phyloP scores from a whole-genome alignment of 2,113 vertebrate species.

The Origma solitaria region DNA sequence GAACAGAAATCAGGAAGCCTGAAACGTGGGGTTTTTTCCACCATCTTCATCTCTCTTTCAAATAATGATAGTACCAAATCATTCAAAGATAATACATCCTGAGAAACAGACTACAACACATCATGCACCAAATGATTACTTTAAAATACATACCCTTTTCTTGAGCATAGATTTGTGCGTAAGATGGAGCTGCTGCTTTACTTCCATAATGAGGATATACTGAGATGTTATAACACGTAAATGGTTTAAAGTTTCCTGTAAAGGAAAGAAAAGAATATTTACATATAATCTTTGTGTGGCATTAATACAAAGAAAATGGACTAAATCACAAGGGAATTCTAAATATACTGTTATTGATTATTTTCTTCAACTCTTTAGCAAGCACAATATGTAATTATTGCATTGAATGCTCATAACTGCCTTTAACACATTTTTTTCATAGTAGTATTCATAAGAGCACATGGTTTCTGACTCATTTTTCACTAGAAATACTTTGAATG shows the following conservation, averaged over 20 bases:
- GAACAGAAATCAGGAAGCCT: not conserved
- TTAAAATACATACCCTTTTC: constrained; percentile 65
- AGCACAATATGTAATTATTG: not conserved
- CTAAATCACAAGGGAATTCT: not conserved
- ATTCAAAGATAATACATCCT: not conserved
- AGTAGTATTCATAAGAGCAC: not conserved
- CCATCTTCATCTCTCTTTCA: not conserved
- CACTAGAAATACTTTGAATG: not conserved
- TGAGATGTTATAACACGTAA: constrained; percentile 68
- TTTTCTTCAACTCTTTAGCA: not conserved
- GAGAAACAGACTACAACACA: not conserved
- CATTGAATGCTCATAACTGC: not conserved
- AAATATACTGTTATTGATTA: not conserved
- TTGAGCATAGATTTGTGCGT: constrained; percentile 50
- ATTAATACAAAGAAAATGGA: not conserved
- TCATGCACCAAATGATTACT: not conserved
- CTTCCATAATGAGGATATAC: constrained; percentile 66
- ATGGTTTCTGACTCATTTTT: not conserved
- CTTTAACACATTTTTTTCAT: not conserved
- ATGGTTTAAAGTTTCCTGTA: constrained; percentile 62
- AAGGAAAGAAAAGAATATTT: not conserved
- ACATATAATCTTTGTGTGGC: not conserved
- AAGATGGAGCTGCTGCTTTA: constrained; percentile 37
- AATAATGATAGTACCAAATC: not conserved
- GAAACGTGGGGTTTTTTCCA: fast-evolving